phyloP scores from a whole-genome alignment of 2,888 invertebrate genomes.

The Chymomyza procnemis region DNA sequence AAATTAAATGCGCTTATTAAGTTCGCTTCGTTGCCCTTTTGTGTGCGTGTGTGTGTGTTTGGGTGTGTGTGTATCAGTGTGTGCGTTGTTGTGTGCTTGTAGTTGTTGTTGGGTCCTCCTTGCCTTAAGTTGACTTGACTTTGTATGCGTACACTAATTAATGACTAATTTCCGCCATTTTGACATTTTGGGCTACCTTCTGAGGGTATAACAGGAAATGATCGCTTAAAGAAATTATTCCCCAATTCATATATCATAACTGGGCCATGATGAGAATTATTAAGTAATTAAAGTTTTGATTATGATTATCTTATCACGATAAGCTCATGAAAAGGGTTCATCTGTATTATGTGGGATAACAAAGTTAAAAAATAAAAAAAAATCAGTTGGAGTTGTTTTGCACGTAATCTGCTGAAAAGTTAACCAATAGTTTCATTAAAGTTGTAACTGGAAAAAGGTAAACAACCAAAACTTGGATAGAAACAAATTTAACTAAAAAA shows the following conservation, averaged over 20 bases:
- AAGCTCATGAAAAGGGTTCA: background rate
- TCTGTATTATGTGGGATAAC: background rate
- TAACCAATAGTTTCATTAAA: too few species aligned
- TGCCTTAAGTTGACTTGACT: background rate
- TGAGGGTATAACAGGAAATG: background rate
- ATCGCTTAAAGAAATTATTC: background rate
- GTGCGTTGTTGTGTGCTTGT: background rate
- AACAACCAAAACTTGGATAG: too few species aligned
- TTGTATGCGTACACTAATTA: background rate
- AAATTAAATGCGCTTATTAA: background rate
- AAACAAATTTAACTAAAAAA: too few species aligned
- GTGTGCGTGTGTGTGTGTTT: background rate
- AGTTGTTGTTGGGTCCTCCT: background rate
- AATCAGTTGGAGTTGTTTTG: too few species aligned
- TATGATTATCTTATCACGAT: background rate
- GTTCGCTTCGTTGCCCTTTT: background rate
- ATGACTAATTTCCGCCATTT: slow-evolving; percentile 1
- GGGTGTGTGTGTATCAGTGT: background rate
- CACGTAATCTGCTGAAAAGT: too few species aligned
- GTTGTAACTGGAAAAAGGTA: too few species aligned
- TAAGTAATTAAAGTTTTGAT: background rate
- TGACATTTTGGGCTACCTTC: background rate
- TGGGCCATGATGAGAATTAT: background rate
- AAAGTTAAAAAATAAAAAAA: too few species aligned
- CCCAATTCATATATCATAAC: background rate